Base-by-base conservation (phyloP, 37 sponge, comb jelly and placozoan species). In the Eunapius fragilis region DNA sequence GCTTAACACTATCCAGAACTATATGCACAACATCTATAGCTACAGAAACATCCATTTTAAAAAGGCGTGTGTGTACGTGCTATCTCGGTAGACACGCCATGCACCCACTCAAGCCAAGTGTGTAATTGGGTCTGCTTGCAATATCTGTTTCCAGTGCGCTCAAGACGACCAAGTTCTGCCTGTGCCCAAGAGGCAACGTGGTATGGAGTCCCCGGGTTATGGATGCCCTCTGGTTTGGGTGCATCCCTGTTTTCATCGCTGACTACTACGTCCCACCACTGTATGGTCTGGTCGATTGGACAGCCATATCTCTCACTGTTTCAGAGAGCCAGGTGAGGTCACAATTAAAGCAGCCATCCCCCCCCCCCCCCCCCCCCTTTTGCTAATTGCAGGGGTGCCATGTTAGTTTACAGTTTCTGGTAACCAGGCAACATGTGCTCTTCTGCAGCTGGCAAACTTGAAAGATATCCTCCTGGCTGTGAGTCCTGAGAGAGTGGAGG, bases 201-300 rank as follows among this genome's bases (percentile, higher is more conserved):
- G 95, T 73, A 17, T 94, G 95, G 95, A 94, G 95, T 58, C 95
- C 89, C 26, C 68, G 92, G 19, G 41, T 94, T 31, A 88, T 94
- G 86, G 92, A 94, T 74, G 88, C 92, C 19, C 74, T 94, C 41
- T 94, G 95, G 95, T 94, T 94, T 88, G 95, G 95, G 24, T 94
- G 92, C 30, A 79, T 94, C 28, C 95, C 95, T 35, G 92, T 94
- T 0, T 30, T 94, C 19, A 81, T 91, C 30, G 89, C 92, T n/a
- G 92, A 94, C 45, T 83, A 88, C 74, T 94, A 94, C 67, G 69
- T 81, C 25, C 86, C 71, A 5, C 95, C 95, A 31, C 80, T 91
- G 37, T 25, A 35, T 37, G 83, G 45, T n/a, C 71, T 91, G 30
- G 24, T 94, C 9, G 79, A 85, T 70, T 94, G 95, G 95, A 47